Conservation (phyloP, 1,140 invertebrate species). For the Apis cerana region DNA sequence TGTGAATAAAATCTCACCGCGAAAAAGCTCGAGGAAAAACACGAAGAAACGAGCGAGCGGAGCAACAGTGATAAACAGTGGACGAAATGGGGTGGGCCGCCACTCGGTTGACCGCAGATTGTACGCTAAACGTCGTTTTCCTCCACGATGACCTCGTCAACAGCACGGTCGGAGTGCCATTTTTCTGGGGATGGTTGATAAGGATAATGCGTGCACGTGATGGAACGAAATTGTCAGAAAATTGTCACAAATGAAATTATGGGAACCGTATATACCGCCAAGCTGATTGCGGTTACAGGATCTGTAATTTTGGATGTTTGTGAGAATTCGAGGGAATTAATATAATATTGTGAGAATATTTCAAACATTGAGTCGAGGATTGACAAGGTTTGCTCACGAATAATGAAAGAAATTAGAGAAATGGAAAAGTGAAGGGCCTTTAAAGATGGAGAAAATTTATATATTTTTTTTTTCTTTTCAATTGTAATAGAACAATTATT, state of each 20-base stretch:
- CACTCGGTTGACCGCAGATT: slow-evolving; percentile 41
- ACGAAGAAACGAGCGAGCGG: slow-evolving; percentile 14
- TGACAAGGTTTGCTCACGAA: not conserved
- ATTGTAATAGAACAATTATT: not conserved
- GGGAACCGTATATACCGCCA: not conserved
- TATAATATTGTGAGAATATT: no score
- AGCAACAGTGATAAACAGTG: slow-evolving; percentile 43
- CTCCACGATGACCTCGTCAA: not conserved
- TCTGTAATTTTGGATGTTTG: not conserved
- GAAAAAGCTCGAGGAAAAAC: slow-evolving; percentile 44
- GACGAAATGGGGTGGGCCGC: slow-evolving; percentile 38
- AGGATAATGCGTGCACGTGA: not conserved
- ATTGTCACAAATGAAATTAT: not conserved
- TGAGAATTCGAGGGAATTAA: not conserved
- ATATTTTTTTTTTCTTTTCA: not conserved
- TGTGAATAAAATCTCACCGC: slow-evolving; percentile 47
- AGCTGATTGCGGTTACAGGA: not conserved
- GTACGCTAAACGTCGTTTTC: slow-evolving; percentile 23
- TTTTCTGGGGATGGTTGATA: not conserved
- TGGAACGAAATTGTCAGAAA: slow-evolving; percentile 4
- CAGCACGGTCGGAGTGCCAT: not conserved
- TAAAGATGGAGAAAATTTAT: no score
- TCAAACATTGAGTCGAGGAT: no score
- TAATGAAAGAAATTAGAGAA: no score
- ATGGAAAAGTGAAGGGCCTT: no score